phyloP scores from a whole-genome alignment of 1,140 invertebrate genomes.

The Bombus terrestris region DNA sequence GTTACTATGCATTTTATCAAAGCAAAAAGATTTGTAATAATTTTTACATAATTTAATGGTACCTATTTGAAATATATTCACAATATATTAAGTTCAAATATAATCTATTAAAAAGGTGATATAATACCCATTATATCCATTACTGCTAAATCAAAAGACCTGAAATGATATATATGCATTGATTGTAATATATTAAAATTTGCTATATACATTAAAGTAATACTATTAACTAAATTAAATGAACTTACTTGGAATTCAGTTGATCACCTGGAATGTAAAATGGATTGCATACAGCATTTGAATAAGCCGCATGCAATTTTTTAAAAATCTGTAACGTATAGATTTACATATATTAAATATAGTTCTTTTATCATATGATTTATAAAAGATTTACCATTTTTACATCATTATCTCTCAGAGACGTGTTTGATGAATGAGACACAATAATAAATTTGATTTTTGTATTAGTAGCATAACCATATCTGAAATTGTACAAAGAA shows the following conservation, averaged over 20 bases:
- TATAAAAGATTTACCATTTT: slow-evolving; percentile 86
- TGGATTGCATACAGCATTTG: slow-evolving; percentile 96
- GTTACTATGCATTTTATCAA: too few relatives aligned
- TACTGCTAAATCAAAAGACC: slow-evolving; percentile 75
- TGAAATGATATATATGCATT: slow-evolving; percentile 58
- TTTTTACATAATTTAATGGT: slow-evolving; percentile 4
- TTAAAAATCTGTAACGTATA: slow-evolving; percentile 89
- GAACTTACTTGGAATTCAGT: slow-evolving; percentile 90
- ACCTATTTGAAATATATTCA: neutral
- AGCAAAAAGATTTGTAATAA: neutral
- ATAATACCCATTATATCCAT: slow-evolving; percentile 78
- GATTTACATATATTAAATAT: neutral
- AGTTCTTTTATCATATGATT: neutral
- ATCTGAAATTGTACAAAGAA: slow-evolving; percentile 85
- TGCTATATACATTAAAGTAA: neutral
- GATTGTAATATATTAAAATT: neutral
- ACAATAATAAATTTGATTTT: slow-evolving; percentile 97
- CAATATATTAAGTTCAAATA: neutral
- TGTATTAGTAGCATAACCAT: slow-evolving; percentile 99
- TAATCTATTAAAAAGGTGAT: slow-evolving; percentile 35
- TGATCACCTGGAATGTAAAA: slow-evolving; percentile 95
- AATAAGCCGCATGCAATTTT: slow-evolving; percentile 94
- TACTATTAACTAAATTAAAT: neutral
- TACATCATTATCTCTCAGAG: slow-evolving; percentile 96
- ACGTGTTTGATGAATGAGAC: slow-evolving; percentile 94